Evolutionary conservation across 2,113 vertebrate genomes (phyloP).

Genomic region (Aptenodytes forsteri): DNA sequence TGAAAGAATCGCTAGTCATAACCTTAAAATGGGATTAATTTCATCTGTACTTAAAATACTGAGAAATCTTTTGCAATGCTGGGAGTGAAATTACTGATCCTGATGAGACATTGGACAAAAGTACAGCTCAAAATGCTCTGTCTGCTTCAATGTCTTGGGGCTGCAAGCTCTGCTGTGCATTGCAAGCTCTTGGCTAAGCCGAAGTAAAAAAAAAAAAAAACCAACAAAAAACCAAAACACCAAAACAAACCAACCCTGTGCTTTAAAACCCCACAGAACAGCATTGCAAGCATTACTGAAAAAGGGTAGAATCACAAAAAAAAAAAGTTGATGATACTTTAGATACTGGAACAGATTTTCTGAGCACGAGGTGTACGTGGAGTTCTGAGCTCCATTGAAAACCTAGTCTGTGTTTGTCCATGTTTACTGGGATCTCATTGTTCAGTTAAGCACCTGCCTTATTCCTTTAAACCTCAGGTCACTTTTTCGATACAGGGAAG

Average conservation of each 20-base stretch:
- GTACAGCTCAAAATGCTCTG: not conserved
- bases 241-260: too few relatives aligned
- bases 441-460: not conserved
- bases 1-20: not conserved
- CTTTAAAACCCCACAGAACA: not conserved
- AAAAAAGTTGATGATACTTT: not conserved
- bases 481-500: not conserved
- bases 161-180: not conserved
- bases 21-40: not conserved
- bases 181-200: not conserved
- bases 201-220: not conserved
- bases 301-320: not conserved
- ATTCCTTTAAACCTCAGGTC: not conserved
- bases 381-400: not conserved
- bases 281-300: not conserved
- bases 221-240: too few relatives aligned
- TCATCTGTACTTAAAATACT: not conserved
- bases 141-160: not conserved
- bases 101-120: not conserved
- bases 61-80: not conserved
- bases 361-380: not conserved
- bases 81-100: not conserved
- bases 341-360: not conserved
- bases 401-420: not conserved
- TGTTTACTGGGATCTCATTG: not conserved